phyloP scores from a whole-genome alignment of 2,888 invertebrate species.

The Platycheirus rosarum region DNA sequence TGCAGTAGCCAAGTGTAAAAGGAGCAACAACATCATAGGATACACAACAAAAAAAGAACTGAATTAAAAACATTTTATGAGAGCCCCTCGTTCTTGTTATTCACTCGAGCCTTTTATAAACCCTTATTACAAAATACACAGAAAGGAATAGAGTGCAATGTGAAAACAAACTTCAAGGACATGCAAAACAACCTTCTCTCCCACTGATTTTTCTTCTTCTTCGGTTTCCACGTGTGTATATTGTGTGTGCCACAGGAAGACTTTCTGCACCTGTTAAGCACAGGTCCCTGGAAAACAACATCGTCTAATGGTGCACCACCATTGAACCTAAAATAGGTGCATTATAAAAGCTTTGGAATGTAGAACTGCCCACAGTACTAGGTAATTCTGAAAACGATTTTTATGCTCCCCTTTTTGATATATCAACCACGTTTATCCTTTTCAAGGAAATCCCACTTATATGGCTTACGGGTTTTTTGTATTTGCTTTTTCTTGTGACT shows the following conservation, averaged over 20 bases:
- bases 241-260: slow-evolving; percentile 55
- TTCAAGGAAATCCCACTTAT: too few species aligned
- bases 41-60: slow-evolving; percentile 5
- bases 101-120: slow-evolving; percentile 49
- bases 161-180: slow-evolving; percentile 74
- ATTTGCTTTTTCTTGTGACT: too few species aligned
- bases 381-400: slow-evolving; percentile 56
- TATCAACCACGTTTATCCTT: too few species aligned
- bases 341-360: slow-evolving; percentile 62
- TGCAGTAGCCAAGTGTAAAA: slow-evolving; percentile 45
- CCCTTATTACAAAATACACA: slow-evolving; percentile 32
- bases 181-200: slow-evolving; percentile 63
- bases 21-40: slow-evolving; percentile 22
- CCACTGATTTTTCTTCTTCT: neutral
- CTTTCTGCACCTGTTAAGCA: slow-evolving; percentile 62
- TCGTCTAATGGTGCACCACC: slow-evolving; percentile 70
- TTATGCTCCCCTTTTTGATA: too few species aligned
- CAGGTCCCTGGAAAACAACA: slow-evolving; percentile 52
- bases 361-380: slow-evolving; percentile 71
- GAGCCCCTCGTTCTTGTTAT: slow-evolving; percentile 64
- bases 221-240: slow-evolving; percentile 10
- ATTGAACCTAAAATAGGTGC: slow-evolving; percentile 65
- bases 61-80: slow-evolving; percentile 68
- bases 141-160: slow-evolving; percentile 73
- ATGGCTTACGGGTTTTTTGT: too few species aligned